Conservation (phyloP, 2,113 vertebrate species). For the Ictalurus furcatus region DNA sequence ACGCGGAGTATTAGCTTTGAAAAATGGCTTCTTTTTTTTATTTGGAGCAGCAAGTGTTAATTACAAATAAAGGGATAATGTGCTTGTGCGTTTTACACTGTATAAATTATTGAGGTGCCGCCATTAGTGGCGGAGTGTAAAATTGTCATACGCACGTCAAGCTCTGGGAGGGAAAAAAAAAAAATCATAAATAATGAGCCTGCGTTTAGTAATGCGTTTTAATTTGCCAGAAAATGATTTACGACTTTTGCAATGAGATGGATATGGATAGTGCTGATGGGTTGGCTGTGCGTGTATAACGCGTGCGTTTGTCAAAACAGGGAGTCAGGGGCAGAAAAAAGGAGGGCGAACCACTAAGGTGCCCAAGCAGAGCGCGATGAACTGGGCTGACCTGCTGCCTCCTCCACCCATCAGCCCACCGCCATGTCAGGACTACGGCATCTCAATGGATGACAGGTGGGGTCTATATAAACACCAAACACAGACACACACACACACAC, state of each 20-base stretch:
- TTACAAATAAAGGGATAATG: conserved; percentile 69
- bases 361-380: conserved; percentile 92
- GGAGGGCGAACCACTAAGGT: conserved; percentile 87
- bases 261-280: conserved; percentile 12
- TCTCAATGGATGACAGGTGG: conserved; percentile 89
- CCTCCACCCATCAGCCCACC: conserved; percentile 93
- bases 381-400: conserved; percentile 94
- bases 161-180: neutral
- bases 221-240: conserved; percentile 37
- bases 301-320: conserved; percentile 67
- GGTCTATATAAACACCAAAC: conserved; percentile 22
- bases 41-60: conserved; percentile 70
- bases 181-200: conserved; percentile 34
- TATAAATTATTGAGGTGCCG: conserved; percentile 53
- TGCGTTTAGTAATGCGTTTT: conserved; percentile 55
- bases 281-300: neutral
- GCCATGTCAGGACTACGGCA: conserved; percentile 86
- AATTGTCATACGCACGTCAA: conserved; percentile 52
- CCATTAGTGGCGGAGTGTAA: conserved; percentile 62
- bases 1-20: conserved; percentile 66
- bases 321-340: conserved; percentile 98
- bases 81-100: conserved; percentile 52
- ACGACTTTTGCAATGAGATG: conserved; percentile 31
- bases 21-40: conserved; percentile 63
- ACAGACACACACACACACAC: conserved; percentile 44